phyloP scores from a whole-genome alignment of 2,888 invertebrate species.

The Diabrotica balteata region DNA sequence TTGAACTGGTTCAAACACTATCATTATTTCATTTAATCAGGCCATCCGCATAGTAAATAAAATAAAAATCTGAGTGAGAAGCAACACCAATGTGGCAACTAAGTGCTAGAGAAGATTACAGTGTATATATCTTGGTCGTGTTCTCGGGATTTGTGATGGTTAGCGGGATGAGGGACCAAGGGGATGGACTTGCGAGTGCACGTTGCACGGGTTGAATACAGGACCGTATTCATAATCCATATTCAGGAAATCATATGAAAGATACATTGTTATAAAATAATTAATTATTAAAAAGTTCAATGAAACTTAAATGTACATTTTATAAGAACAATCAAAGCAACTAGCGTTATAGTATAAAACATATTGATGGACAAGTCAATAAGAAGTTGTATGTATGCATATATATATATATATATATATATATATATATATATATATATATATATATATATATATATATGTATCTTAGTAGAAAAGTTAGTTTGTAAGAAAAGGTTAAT shows the following conservation, averaged over 20 bases:
- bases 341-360: too few relatives aligned
- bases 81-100: conserved; percentile 49
- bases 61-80: conserved; percentile 23
- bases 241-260: neutral
- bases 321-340: too few relatives aligned
- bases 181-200: conserved; percentile 53
- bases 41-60: conserved; percentile 21
- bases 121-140: conserved; percentile 59
- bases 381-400: too few relatives aligned
- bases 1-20: conserved; percentile 25
- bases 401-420: too few relatives aligned
- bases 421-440: too few relatives aligned
- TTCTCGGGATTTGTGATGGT: conserved; percentile 57
- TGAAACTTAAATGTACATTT: too few relatives aligned
- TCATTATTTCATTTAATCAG: conserved; percentile 29
- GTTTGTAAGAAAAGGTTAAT: too few relatives aligned
- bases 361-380: too few relatives aligned
- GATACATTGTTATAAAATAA: too few relatives aligned
- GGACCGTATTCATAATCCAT: conserved; percentile 13
- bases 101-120: conserved; percentile 57
- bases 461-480: too few relatives aligned
- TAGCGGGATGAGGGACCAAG: conserved; percentile 42
- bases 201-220: conserved; percentile 40
- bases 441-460: too few relatives aligned
- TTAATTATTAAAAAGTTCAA: too few relatives aligned